These are phyloP conservation scores for Harpegnathos saltator DNA, from an alignment of 1,140 invertebrate genomes.

Conservation along the genomic window DNA sequence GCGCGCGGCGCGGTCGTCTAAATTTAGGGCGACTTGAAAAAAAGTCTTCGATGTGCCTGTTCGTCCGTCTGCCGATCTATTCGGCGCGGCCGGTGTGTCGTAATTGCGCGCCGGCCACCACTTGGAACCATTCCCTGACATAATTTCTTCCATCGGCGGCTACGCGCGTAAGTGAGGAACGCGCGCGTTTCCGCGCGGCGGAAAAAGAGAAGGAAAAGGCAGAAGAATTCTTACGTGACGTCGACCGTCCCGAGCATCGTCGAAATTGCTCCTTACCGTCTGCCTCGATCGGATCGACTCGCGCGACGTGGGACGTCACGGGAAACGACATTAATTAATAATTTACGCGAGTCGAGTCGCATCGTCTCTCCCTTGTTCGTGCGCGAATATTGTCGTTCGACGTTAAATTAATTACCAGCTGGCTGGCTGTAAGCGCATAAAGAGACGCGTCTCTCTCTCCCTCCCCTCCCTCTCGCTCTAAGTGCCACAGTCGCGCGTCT, in stretches of 20 bases:
- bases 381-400: constrained; percentile 34
- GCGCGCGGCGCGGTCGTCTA: constrained; percentile 33
- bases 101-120: constrained; percentile 39
- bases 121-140: constrained; percentile 53
- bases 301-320: background rate
- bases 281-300: background rate
- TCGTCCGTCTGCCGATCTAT: constrained; percentile 12
- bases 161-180: background rate
- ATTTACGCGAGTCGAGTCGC: background rate
- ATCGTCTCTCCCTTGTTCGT: background rate
- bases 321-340: constrained; percentile 3
- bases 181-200: no score
- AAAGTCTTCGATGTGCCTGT: constrained; percentile 73
- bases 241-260: background rate
- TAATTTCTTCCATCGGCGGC: constrained; percentile 42
- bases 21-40: constrained; percentile 78
- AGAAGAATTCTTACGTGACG: no score
- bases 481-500: constrained; percentile 33
- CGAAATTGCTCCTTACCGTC: background rate
- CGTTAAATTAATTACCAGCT: constrained; percentile 67
- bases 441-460: constrained; percentile 10
- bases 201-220: no score
- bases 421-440: constrained; percentile 45
- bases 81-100: constrained; percentile 4
- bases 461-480: background rate